phyloP scores from a whole-genome alignment of 35 echinoderm and acorn worm genomes.

The Lytechinus pictus region DNA sequence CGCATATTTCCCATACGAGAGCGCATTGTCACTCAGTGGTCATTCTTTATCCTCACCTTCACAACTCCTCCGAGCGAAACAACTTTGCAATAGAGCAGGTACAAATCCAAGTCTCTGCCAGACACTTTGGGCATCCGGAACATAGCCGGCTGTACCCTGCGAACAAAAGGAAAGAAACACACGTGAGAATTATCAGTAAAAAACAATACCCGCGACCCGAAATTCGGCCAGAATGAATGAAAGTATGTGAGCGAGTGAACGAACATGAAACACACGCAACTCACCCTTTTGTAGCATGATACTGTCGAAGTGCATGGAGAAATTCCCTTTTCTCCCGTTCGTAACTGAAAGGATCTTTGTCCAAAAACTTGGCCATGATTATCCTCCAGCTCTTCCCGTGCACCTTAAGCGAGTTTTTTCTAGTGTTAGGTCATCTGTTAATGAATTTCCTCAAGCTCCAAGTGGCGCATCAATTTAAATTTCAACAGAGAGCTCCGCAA shows the following conservation, averaged over 20 bases:
- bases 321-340: constrained; percentile 85
- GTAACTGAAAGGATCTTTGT: constrained; percentile 96
- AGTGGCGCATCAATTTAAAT: constrained; percentile 89
- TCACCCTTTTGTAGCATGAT: constrained; percentile 87
- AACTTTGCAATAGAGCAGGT: constrained; percentile 87
- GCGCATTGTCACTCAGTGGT: background rate
- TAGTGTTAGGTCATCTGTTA: constrained; percentile 92
- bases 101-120: constrained; percentile 76
- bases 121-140: constrained; percentile 69
- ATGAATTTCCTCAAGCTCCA: constrained; percentile 88
- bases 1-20: background rate
- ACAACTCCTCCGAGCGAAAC: constrained; percentile 72
- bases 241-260: constrained; percentile 32
- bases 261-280: constrained; percentile 50
- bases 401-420: constrained; percentile 67
- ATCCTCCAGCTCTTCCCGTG: constrained; percentile 78
- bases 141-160: constrained; percentile 74
- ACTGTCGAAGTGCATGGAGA: constrained; percentile 82
- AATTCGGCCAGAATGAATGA: constrained; percentile 45
- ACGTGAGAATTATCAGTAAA: constrained; percentile 38
- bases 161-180: constrained; percentile 66
- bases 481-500: constrained; percentile 66
- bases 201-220: constrained; percentile 9
- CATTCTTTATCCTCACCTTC: constrained; percentile 65
- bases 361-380: constrained; percentile 96